Percentiles rank a stretch among this genome's conserved stretches.
Evolutionary conservation across 2,888 invertebrate species (phyloP).

Genomic region (Dilophus febrilis): DNA sequence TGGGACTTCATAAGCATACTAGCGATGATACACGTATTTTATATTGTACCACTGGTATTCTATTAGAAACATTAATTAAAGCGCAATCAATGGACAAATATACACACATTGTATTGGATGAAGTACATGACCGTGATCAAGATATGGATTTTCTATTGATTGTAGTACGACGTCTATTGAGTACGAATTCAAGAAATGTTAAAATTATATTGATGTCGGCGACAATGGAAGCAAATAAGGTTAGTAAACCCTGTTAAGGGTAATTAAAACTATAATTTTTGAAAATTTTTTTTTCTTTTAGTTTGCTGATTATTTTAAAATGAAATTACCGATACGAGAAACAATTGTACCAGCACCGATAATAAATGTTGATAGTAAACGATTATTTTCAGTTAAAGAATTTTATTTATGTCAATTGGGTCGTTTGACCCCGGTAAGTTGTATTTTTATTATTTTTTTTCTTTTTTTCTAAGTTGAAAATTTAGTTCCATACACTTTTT

Average conservation of each 20-base stretch:
- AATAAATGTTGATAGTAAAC: constrained; percentile 11
- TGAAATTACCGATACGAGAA: background rate
- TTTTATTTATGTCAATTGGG: constrained; percentile 35
- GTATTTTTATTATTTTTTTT: background rate
- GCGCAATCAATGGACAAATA: constrained; percentile 55
- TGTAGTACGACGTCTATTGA: constrained; percentile 33
- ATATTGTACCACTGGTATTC: constrained; percentile 79
- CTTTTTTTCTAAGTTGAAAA: background rate
- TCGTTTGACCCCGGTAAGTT: too few species aligned
- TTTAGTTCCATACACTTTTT: too few species aligned
- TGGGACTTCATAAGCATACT: constrained; percentile 18
- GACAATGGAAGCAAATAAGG: constrained; percentile 54
- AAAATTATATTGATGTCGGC: constrained; percentile 87
- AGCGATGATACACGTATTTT: constrained; percentile 47
- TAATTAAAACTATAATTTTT: background rate
- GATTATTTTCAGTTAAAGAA: constrained; percentile 37
- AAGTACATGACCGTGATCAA: constrained; percentile 84
- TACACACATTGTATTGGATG: constrained; percentile 83
- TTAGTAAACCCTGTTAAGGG: constrained; percentile 4
- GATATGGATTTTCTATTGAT: constrained; percentile 83
- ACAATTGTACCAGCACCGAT: background rate
- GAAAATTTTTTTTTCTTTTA: constrained; percentile 12
- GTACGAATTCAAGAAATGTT: constrained; percentile 32
- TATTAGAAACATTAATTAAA: constrained; percentile 57
- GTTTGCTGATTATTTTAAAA: constrained; percentile 51